Conservation (phyloP, 2,888 invertebrate genomes). For the Aspidiotus rigidus region DNA sequence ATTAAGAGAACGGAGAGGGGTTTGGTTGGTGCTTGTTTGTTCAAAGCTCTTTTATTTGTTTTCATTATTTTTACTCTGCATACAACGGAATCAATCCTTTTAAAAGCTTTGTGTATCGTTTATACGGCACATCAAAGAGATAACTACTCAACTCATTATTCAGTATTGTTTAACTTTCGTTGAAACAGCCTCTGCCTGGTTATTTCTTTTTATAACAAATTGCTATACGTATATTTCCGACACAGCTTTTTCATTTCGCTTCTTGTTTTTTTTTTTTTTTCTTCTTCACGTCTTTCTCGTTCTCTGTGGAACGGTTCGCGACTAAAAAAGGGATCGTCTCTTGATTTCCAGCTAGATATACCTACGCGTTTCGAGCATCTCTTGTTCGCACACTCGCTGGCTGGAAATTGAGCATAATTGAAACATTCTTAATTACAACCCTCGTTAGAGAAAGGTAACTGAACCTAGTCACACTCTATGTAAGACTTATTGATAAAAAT, state of each 20-base stretch:
- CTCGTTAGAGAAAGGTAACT: no score
- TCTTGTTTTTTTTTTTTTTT: slow-evolving; percentile 7
- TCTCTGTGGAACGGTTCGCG: no score
- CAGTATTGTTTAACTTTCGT: slow-evolving; percentile 31
- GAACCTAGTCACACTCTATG: no score
- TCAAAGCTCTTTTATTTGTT: slow-evolving; percentile 32
- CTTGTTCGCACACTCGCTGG: no score
- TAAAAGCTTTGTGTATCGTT: slow-evolving; percentile 33
- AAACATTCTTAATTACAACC: no score
- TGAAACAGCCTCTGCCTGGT: slow-evolving; percentile 23
- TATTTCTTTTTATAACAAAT: slow-evolving; percentile 31
- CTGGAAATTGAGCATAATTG: no score
- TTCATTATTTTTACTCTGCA: slow-evolving; percentile 33
- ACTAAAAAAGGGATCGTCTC: no score
- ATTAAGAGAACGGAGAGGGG: slow-evolving; percentile 24
- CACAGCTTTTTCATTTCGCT: slow-evolving; percentile 23
- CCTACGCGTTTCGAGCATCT: no score
- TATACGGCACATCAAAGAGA: slow-evolving; percentile 29
- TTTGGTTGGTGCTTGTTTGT: slow-evolving; percentile 25
- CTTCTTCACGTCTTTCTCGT: not conserved
- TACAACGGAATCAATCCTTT: slow-evolving; percentile 33
- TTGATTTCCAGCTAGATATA: no score
- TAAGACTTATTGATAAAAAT: no score
- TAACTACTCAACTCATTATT: slow-evolving; percentile 33
- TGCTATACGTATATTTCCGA: slow-evolving; percentile 25